These are phyloP conservation scores for Lamellibrachia columna DNA, from an alignment of 2,888 invertebrate species.

Conservation along the genomic window DNA sequence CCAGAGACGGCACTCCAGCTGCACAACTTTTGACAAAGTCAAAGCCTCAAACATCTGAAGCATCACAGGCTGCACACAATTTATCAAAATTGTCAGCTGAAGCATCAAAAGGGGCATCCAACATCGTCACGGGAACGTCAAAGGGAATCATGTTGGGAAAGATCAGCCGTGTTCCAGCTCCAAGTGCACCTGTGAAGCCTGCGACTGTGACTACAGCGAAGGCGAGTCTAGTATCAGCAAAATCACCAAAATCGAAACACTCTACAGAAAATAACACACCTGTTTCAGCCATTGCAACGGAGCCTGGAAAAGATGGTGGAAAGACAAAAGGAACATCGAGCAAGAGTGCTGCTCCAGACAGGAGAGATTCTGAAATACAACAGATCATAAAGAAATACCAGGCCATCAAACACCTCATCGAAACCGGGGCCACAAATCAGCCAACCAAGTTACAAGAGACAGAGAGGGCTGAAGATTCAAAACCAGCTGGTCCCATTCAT, in stretches of 20 bases:
- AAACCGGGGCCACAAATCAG: not conserved
- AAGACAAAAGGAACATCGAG: not conserved
- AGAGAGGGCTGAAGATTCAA: not conserved
- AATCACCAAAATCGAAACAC: not conserved
- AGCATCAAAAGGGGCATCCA: too few species aligned
- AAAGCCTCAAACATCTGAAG: too few species aligned
- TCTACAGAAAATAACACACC: not conserved
- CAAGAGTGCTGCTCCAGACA: not conserved
- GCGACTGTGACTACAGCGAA: not conserved
- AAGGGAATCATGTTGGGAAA: not conserved
- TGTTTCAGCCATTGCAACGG: not conserved
- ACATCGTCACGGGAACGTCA: not conserved
- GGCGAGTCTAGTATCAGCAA: not conserved
- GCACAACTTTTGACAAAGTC: too few species aligned
- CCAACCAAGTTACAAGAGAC: not conserved
- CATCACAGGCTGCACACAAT: too few species aligned
- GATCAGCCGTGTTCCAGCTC: not conserved
- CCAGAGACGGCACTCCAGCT: too few species aligned
- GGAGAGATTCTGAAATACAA: not conserved
- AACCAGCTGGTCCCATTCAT: constrained; percentile 4
- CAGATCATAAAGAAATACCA: constrained; percentile 23
- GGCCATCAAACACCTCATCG: constrained; percentile 25
- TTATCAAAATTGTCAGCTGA: too few species aligned
- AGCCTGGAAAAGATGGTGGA: not conserved
- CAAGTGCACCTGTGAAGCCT: not conserved